A percentile compares a stretch with the other conserved stretches of the same genome.
Conservation (phyloP, 1,140 invertebrate species). For the Physella acuta region DNA sequence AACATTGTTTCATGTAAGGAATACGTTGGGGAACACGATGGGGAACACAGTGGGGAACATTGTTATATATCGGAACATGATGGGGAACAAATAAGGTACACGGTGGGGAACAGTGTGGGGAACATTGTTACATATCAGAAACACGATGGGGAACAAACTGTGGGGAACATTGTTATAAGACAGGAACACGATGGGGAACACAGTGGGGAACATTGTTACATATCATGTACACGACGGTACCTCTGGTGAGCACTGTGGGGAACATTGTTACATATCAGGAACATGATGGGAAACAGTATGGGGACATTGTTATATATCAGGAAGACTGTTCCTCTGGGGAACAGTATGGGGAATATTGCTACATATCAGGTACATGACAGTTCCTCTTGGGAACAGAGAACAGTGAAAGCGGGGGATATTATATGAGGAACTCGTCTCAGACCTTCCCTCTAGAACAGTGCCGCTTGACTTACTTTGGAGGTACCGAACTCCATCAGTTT, state of each 20-base stretch:
- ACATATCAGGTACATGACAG: no score
- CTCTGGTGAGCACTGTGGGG: no score
- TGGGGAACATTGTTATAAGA: neutral
- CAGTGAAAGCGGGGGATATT: no score
- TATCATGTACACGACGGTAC: no score
- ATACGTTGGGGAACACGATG: neutral
- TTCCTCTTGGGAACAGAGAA: no score
- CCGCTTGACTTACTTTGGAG: no score
- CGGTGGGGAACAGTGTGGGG: neutral
- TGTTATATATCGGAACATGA: neutral
- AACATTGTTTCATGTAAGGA: neutral
- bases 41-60: neutral
- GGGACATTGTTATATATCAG: neutral
- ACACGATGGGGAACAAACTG: neutral
- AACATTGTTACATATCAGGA: neutral
- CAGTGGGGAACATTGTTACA: neutral
- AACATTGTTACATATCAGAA: neutral
- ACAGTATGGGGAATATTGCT: neutral
- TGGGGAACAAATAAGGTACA: neutral
- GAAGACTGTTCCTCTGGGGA: neutral
- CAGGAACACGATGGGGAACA: neutral
- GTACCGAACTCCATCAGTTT: no score
- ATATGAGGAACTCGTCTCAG: no score
- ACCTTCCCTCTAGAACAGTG: no score
- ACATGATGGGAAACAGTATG: neutral